Base-by-base conservation (phyloP, 2,888 invertebrate genomes). In the Oscheius sp. region DNA sequence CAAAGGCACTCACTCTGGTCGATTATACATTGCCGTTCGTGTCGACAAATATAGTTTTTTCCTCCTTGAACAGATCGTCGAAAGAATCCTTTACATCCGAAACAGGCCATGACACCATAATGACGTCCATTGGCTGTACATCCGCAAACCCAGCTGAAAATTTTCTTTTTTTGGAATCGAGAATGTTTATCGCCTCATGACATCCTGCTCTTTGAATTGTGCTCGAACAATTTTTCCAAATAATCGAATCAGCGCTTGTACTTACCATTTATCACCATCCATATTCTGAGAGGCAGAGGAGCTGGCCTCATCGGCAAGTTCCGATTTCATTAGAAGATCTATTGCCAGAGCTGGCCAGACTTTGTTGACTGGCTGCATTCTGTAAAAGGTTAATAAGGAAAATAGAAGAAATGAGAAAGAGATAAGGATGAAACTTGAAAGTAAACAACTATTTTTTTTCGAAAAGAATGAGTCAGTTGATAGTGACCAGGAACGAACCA, bases 51-150 rank as follows among this genome's bases (percentile, higher is more conserved):
- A 45, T 65, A 65, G 32, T 65, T 65, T 26, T 65, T 65, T 6
- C 65, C 65, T 6, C 65, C 65, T 28, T 65, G 65, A n/a, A 67
- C 67, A 0, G 67, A 59, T n/a, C 67, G 57, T 9, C 67, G 45
- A 41, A 67, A 67, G 59, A 67, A 67, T 12, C 67, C 67, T 47
- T 67, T 67, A 36, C 67, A 67, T 22, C 67, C 67, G 38, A 67
- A 67, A 45, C 67, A 67, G 36, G 67, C 67, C 67, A 67, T 67
- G n/a, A 67, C 67, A 20, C 67, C 67, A 44, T 67, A 67, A 26
- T 67, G 67, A 33, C 67, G 67, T 26, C 67, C 67, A 45, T 67
- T 67, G 24, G 67, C 67, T n/a, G 50, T 47, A 57, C 67, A 67
- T 17, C 67, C 67, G 33, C 67, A 67, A 9, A 67, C 67, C 67